Base-by-base conservation (phyloP, 1,140 invertebrate species). In the Bombus breviceps region DNA sequence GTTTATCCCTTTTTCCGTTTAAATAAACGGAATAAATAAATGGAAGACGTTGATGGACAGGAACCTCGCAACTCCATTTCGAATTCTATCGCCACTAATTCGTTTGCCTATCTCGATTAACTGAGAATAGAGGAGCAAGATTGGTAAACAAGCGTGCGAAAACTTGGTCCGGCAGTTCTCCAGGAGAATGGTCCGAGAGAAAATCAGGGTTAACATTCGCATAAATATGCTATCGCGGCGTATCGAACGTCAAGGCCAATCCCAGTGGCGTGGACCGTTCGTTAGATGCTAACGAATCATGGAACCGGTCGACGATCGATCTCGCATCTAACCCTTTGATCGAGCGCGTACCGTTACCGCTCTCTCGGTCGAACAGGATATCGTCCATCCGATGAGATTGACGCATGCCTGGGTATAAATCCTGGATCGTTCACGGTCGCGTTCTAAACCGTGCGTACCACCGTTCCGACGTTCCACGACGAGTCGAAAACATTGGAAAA, bases 311-410 rank as follows among this genome's bases (percentile, higher is more conserved):
- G 68, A 66, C 34, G 77, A 87, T 85, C 43, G 76, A 37, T 81
- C 76, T 59, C 34, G 41, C 66, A 74, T 72, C 87, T 68, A 77
- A 86, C 88, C 88, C 88, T 84, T 89, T 69, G 77, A 76, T 84
- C 77, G 85, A 73, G 66, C 37, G 64, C 73, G 39, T 81, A 88
- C 88, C 89, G 89, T 90, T 90, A 90, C 64, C 13, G 76, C 69
- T 89, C 73, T 86, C 81, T 32, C 74, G n/a, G 34, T 32, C 43
- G 75, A 75, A 88, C 79, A 80, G 84, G 75, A 78, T 73, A 59
- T 86, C 87, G 78, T 86, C 84, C 76, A 86, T 89, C 80, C 82
- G 71, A 66, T 75, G 83, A 85, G 89, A 90, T 90, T 86, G 88
- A 72, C 85, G 78, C 43, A 22, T 18, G 69, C 25, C 25, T 43